Percentiles rank a stretch among this genome's conserved stretches.
phyloP scores from a whole-genome alignment of 2,113 vertebrate genomes.

The Cromileptes altivelis region DNA sequence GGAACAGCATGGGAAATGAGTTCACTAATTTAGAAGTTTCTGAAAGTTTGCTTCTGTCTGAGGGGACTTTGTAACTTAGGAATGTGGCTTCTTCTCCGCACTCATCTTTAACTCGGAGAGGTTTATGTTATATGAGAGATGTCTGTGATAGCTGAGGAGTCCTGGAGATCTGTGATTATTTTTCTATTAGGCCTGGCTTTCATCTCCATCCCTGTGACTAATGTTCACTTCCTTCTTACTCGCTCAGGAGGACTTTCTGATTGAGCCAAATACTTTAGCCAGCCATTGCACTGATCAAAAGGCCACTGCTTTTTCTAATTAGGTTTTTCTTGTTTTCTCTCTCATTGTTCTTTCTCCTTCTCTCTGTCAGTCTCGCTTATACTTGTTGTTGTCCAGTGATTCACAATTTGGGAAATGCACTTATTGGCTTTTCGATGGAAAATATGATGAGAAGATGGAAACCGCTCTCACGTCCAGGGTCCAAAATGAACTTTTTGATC shows the following conservation, averaged over 20 bases:
- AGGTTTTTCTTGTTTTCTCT: neutral
- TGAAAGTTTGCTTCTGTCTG: slow-evolving; percentile 23
- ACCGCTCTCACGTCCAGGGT: no score
- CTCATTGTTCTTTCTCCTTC: neutral
- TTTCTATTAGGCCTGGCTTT: slow-evolving; percentile 69
- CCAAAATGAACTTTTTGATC: no score
- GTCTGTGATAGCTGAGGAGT: slow-evolving; percentile 57
- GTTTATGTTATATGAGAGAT: slow-evolving; percentile 58
- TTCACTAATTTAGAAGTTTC: slow-evolving; percentile 42
- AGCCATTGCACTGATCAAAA: slow-evolving; percentile 32
- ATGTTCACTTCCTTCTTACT: slow-evolving; percentile 61
- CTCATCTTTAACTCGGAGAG: slow-evolving; percentile 52
- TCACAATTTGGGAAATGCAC: neutral
- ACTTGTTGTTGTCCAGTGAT: neutral
- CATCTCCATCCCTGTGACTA: slow-evolving; percentile 69
- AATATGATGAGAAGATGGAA: neutral
- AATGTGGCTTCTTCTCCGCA: slow-evolving; percentile 40
- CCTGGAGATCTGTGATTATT: slow-evolving; percentile 55
- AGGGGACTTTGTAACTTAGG: slow-evolving; percentile 25
- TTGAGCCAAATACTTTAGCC: slow-evolving; percentile 38
- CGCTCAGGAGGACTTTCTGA: slow-evolving; percentile 42
- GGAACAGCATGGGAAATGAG: slow-evolving; percentile 47
- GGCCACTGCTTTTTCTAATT: slow-evolving; percentile 13
- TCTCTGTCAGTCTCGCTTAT: no score
- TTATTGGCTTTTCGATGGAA: neutral